phyloP scores from a whole-genome alignment of 23 tunicate species.

The Phallusia fumigata region DNA sequence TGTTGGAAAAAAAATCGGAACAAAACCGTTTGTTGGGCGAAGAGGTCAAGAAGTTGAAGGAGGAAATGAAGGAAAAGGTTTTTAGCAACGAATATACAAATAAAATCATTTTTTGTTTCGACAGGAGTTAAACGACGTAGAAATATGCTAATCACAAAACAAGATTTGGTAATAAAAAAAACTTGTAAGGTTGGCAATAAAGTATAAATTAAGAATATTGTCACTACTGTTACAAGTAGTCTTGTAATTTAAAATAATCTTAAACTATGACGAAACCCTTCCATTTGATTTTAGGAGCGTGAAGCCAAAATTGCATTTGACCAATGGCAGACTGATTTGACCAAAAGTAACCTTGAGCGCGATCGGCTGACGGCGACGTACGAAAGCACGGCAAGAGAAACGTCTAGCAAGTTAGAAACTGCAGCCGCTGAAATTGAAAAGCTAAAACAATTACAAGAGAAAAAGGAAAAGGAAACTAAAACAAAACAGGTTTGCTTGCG shows the following conservation, averaged over 20 bases:
- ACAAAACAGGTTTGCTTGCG: slow-evolving; percentile 38
- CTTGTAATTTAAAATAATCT: background rate
- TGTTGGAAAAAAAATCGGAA: slow-evolving; percentile 61
- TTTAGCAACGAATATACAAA: background rate
- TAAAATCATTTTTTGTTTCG: no score
- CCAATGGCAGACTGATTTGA: background rate
- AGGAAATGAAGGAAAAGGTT: slow-evolving; percentile 32
- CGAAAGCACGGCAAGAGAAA: slow-evolving; percentile 35
- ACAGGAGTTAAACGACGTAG: no score
- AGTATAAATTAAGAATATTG: no score
- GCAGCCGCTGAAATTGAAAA: slow-evolving; percentile 42
- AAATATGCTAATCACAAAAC: no score
- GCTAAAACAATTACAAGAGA: slow-evolving; percentile 35
- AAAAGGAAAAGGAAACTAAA: slow-evolving; percentile 30
- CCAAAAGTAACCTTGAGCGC: slow-evolving; percentile 33
- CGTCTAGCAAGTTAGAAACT: slow-evolving; percentile 23
- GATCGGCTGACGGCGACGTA: slow-evolving; percentile 24
- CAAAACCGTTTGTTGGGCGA: slow-evolving; percentile 24
- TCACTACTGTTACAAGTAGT: no score
- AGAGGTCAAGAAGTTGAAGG: slow-evolving; percentile 20
- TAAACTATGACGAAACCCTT: background rate
- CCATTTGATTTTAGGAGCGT: background rate
- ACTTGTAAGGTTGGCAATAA: no score
- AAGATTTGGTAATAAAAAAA: no score
- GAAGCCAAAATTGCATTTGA: slow-evolving; percentile 10